Conservation (phyloP, 2,888 invertebrate species). For the Oscheius sp. region DNA sequence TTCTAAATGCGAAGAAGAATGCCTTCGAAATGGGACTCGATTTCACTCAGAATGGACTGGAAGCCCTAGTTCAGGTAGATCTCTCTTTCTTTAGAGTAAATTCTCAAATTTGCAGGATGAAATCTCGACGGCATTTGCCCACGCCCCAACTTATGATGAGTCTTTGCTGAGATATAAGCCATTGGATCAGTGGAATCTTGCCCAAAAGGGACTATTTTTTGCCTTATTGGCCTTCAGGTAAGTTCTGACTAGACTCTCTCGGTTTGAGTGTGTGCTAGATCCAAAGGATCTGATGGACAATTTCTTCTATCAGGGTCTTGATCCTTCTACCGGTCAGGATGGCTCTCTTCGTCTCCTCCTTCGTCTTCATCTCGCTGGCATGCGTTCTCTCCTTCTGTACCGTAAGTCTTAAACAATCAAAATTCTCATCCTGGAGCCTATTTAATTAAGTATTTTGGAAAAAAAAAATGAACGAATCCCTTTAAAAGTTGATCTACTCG, state of each 20-base stretch:
- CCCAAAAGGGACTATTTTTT: conserved; percentile 40
- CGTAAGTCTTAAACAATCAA: background rate
- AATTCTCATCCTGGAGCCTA: background rate
- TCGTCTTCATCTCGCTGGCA: conserved; percentile 54
- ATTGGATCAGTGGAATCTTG: conserved; percentile 32
- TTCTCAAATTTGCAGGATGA: conserved; percentile 35
- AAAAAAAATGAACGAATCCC: no score
- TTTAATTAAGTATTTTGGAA: no score
- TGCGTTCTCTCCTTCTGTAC: conserved; percentile 48
- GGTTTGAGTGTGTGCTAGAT: no score
- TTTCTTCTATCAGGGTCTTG: conserved; percentile 34
- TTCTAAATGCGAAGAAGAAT: background rate
- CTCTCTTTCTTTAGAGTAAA: background rate
- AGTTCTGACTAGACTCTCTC: no score
- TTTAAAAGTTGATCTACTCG: no score
- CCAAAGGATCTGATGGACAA: background rate
- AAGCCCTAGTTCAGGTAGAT: conserved; percentile 25
- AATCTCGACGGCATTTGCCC: conserved; percentile 39
- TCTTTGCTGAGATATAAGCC: conserved; percentile 35
- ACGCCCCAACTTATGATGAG: conserved; percentile 36
- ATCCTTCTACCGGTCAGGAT: conserved; percentile 57
- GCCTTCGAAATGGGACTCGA: conserved; percentile 14
- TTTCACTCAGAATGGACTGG: conserved; percentile 12
- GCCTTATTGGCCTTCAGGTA: conserved; percentile 42
- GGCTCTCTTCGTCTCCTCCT: conserved; percentile 54